phyloP scores from a whole-genome alignment of 2,113 vertebrate species.

The Oncorhynchus mykiss region DNA sequence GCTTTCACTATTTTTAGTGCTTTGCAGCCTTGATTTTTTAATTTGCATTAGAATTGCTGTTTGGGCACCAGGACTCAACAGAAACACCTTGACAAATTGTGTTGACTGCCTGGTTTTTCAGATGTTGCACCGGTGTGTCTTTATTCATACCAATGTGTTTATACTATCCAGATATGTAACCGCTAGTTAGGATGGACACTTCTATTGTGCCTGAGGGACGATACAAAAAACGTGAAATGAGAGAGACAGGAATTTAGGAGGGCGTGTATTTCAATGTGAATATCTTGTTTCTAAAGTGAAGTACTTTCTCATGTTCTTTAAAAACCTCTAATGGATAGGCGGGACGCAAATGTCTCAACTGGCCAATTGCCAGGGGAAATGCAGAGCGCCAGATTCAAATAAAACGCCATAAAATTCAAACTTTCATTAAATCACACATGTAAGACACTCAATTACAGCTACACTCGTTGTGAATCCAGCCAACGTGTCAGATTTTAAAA shows the following conservation, averaged over 20 bases:
- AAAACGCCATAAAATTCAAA: too few species aligned
- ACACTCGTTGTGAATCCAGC: too few species aligned
- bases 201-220: background rate
- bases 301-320: constrained; percentile 12
- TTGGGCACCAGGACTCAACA: constrained; percentile 47
- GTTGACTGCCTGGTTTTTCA: constrained; percentile 22
- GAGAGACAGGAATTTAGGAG: background rate
- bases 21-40: constrained; percentile 57
- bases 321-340: too few species aligned
- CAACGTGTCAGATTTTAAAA: too few species aligned
- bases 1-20: constrained; percentile 62
- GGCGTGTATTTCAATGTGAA: constrained; percentile 25
- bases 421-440: too few species aligned
- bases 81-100: constrained; percentile 44
- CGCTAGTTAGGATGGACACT: constrained; percentile 5
- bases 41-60: constrained; percentile 61
- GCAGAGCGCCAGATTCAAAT: too few species aligned
- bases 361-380: too few species aligned
- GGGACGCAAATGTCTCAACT: too few species aligned
- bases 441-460: too few species aligned
- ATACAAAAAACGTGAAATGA: background rate
- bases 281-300: constrained; percentile 9
- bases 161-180: background rate
- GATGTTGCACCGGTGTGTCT: background rate
- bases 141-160: constrained; percentile 15